phyloP scores from a whole-genome alignment of 2,888 invertebrate species.

The Strigamia crassipes region DNA sequence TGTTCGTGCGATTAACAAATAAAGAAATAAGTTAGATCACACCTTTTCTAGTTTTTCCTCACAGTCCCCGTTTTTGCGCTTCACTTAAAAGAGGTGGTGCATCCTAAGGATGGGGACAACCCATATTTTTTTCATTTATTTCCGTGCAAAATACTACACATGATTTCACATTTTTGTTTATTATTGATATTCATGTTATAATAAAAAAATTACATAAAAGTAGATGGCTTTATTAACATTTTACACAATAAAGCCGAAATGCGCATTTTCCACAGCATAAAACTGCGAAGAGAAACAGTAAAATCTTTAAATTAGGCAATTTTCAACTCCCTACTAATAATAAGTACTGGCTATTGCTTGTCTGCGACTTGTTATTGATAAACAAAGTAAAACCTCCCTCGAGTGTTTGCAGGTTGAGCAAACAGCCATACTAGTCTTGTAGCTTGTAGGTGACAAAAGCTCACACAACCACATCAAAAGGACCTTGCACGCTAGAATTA shows the following conservation, averaged over 20 bases:
- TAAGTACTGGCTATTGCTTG: too few species aligned
- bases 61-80: constrained; percentile 19
- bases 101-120: constrained; percentile 19
- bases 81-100: constrained; percentile 19
- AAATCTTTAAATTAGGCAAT: too few species aligned
- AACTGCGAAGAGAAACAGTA: too few species aligned
- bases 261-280: too few species aligned
- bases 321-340: too few species aligned
- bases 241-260: too few species aligned
- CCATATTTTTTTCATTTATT: neutral
- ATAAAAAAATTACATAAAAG: neutral
- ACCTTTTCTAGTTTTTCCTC: neutral
- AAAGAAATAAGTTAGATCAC: neutral
- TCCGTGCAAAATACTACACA: neutral
- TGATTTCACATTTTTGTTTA: constrained; percentile 4
- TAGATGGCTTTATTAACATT: too few species aligned
- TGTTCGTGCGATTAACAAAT: neutral
- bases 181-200: neutral
- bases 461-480: neutral
- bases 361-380: neutral
- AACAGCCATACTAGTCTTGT: neutral
- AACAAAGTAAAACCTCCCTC: neutral
- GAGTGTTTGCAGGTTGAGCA: neutral
- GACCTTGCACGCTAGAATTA: neutral
- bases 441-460: neutral